A percentile compares a stretch with the other conserved stretches of the same genome.
Evolutionary conservation across 2,888 invertebrate species (phyloP).

Genomic region (Deilephila porcellus): DNA sequence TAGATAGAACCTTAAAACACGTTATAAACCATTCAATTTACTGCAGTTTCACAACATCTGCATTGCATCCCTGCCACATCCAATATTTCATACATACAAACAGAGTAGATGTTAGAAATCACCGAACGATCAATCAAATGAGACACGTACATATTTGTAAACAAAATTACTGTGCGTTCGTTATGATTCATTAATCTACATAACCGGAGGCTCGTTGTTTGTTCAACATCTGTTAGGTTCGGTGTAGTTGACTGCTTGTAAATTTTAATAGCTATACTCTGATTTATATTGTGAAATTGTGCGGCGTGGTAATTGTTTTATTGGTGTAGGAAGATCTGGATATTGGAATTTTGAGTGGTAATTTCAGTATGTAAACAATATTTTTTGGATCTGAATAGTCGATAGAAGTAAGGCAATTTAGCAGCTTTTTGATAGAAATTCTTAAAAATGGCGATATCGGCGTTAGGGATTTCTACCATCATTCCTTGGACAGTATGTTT

Average conservation of each 20-base stretch:
- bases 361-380: too few species aligned
- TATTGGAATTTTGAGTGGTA: too few species aligned
- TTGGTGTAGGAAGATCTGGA: too few species aligned
- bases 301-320: neutral
- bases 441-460: too few species aligned
- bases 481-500: too few species aligned
- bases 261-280: constrained; percentile 5
- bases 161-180: constrained; percentile 71
- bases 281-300: constrained; percentile 17
- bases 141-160: constrained; percentile 72
- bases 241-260: constrained; percentile 3
- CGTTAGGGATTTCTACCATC: too few species aligned
- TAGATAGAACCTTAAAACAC: too few species aligned
- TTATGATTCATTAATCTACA: constrained; percentile 77
- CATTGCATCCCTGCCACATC: neutral
- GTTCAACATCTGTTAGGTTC: constrained; percentile 55
- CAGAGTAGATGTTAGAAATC: constrained; percentile 51
- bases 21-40: too few species aligned
- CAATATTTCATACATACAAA: constrained; percentile 27
- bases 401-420: too few species aligned
- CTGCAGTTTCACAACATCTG: too few species aligned
- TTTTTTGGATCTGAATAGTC: too few species aligned
- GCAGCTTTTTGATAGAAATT: too few species aligned
- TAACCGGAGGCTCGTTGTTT: constrained; percentile 70
- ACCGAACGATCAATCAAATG: constrained; percentile 60